Evolutionary conservation across 2,113 vertebrate species (phyloP), one percentile per base, ranked within the genome.

Genomic region (Phrynosoma blainvillii): DNA sequence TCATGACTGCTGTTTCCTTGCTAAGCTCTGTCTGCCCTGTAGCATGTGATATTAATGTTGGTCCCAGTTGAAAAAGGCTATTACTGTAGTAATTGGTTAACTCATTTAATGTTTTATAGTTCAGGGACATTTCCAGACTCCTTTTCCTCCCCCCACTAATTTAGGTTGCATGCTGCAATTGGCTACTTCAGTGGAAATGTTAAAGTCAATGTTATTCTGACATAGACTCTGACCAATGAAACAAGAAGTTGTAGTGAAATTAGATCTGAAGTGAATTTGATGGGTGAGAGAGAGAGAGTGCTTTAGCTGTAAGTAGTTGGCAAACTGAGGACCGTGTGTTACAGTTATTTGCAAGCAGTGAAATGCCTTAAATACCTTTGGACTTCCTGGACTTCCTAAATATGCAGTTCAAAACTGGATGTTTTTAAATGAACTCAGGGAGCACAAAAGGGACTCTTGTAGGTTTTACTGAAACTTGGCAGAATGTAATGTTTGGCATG

Each of bases 161-260:
- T 91, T 90, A 88, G 89, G 81, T 92, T 93, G 85, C 88, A 4
- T 81, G 76, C 4, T 56, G 21, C 75, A 84, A 20, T 27, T 78
- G 80, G 81, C 68, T 30, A 88, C 79, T 88, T 30, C 20, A 13
- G 25, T 68, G 77, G 89, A 74, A 73, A 21, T 30, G 40, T 82
- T 95, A 92, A 94, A 82, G 56, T 23, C 30, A 25, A 18, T 66
- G 32, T 83, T 89, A 56, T 76, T 74, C 77, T 88, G 88, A 85
- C 84, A 76, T 81, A 74, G 27, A 75, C 18, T 7, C 0, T 12
- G 87, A 76, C 87, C 68, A 70, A 79, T 87, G 76, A 90, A 85
- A 88, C 42, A 75, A 68, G 71, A 75, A 71, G 68, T 78, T 86
- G 40, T n/a, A 87, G 25, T 80, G n/a, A 42, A 59, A 70, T 40